Percentiles rank a stretch among this genome's conserved stretches.
Conservation (phyloP, 2,113 vertebrate genomes). For the Copsychus sechellarum region DNA sequence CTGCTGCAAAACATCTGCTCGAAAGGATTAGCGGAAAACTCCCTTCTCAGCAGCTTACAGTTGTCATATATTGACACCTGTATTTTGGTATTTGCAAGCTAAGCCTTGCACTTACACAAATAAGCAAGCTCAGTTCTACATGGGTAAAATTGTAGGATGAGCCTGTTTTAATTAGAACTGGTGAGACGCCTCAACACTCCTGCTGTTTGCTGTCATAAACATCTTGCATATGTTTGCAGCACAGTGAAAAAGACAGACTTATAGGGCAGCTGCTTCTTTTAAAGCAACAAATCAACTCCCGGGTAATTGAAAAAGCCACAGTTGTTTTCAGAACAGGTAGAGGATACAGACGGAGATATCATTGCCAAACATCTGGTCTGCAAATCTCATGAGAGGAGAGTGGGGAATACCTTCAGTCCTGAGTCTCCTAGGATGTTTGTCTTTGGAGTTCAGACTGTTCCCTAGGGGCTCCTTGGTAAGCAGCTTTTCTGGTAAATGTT, state of each 20-base stretch:
- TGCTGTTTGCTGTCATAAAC: slow-evolving; percentile 66
- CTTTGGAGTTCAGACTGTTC: background rate
- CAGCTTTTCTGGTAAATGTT: background rate
- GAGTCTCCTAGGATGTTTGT: background rate
- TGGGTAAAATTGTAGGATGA: slow-evolving; percentile 61
- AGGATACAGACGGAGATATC: background rate
- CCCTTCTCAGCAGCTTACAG: slow-evolving; percentile 49
- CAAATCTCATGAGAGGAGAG: background rate
- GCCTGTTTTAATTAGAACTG: slow-evolving; percentile 65
- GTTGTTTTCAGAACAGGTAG: slow-evolving; percentile 18
- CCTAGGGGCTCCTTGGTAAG: background rate
- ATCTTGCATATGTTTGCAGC: slow-evolving; percentile 45
- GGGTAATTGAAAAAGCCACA: slow-evolving; percentile 27
- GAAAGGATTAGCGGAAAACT: slow-evolving; percentile 49
- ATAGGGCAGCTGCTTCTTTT: slow-evolving; percentile 42
- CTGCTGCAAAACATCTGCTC: slow-evolving; percentile 34
- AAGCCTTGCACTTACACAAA: slow-evolving; percentile 56
- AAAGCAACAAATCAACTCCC: slow-evolving; percentile 47
- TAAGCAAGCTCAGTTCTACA: slow-evolving; percentile 59
- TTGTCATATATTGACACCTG: slow-evolving; percentile 57
- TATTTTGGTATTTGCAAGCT: slow-evolving; percentile 57
- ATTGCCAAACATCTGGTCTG: background rate
- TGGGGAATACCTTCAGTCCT: background rate
- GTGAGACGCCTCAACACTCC: slow-evolving; percentile 50
- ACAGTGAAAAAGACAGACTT: slow-evolving; percentile 24